These are phyloP conservation scores for Fragum sueziense DNA, from an alignment of 2,888 invertebrate species.

Conservation along the genomic window DNA sequence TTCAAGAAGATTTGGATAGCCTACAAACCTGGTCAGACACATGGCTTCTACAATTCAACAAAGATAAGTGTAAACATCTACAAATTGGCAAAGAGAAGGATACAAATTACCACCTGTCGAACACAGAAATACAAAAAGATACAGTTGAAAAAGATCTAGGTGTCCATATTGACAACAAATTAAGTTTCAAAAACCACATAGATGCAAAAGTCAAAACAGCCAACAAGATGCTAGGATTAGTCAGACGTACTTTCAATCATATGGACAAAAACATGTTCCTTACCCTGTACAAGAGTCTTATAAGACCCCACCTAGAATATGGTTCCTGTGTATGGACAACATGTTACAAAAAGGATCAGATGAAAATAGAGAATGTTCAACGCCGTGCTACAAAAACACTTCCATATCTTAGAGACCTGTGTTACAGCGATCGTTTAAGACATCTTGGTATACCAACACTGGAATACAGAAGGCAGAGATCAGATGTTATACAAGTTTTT, in stretches of 20 bases:
- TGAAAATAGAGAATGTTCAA: conserved; percentile 21
- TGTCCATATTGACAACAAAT: background rate
- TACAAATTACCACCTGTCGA: background rate
- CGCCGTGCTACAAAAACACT: background rate
- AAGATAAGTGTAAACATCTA: background rate
- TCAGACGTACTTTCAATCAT: background rate
- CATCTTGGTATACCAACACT: too few relatives aligned
- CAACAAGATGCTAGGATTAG: background rate
- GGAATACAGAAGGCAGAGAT: too few relatives aligned
- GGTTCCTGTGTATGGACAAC: conserved; percentile 14
- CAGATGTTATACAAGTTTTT: too few relatives aligned
- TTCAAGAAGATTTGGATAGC: background rate
- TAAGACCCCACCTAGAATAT: background rate
- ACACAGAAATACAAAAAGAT: background rate
- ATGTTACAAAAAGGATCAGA: background rate
- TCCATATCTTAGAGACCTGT: too few relatives aligned
- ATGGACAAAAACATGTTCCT: background rate
- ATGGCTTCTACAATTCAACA: background rate
- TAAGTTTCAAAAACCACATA: background rate
- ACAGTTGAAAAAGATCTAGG: background rate
- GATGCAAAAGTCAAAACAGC: background rate
- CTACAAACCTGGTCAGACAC: background rate
- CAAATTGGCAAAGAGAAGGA: background rate
- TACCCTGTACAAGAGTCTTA: background rate
- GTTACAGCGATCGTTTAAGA: too few relatives aligned